Conservation (phyloP, 1,140 invertebrate genomes). For the Pogonognathellus flavescens region DNA sequence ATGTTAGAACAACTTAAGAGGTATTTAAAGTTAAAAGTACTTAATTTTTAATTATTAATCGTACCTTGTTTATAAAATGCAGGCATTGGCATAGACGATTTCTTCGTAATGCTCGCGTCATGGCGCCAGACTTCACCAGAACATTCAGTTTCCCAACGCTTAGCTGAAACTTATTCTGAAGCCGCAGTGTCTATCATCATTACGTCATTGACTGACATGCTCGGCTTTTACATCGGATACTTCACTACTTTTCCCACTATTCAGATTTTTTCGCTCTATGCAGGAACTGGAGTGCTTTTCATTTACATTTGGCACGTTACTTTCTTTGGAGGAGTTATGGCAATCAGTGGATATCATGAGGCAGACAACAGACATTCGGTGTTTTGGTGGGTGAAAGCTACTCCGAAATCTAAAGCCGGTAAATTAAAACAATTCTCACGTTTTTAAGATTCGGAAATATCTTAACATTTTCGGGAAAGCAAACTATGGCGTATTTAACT, state of each 20-base stretch:
- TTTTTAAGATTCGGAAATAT: too few relatives aligned
- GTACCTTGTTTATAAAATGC: too few relatives aligned
- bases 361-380: conserved; percentile 27
- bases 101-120: conserved; percentile 94
- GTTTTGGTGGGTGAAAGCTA: conserved; percentile 71
- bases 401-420: conserved; percentile 31
- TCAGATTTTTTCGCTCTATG: conserved; percentile 2
- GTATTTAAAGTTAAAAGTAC: too few relatives aligned
- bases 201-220: neutral
- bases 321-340: conserved; percentile 79
- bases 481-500: too few relatives aligned
- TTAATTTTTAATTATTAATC: too few relatives aligned
- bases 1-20: too few relatives aligned
- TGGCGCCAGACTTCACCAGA: conserved; percentile 87
- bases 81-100: conserved; percentile 97
- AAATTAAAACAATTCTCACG: too few relatives aligned
- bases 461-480: too few relatives aligned
- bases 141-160: conserved; percentile 83
- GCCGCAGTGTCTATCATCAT: conserved; percentile 10
- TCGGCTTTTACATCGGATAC: conserved; percentile 28
- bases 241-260: conserved; percentile 22
- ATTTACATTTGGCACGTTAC: conserved; percentile 83
- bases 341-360: neutral
- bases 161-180: conserved; percentile 81
- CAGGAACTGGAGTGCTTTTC: conserved; percentile 16